Evolutionary conservation across 2,113 vertebrate species (phyloP).

Genomic region (Xenus cinereus): DNA sequence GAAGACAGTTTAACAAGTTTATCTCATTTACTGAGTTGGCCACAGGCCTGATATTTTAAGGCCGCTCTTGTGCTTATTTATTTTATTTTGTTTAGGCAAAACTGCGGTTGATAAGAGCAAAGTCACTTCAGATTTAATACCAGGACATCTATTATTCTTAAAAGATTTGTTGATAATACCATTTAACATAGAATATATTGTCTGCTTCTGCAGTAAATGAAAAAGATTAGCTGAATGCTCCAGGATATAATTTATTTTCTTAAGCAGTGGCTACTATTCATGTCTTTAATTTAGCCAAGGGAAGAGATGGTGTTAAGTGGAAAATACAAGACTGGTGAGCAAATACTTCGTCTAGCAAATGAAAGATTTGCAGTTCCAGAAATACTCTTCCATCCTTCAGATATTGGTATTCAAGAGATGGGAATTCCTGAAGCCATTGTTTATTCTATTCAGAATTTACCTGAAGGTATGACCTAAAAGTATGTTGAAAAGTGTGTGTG

Average conservation of each 20-base stretch:
- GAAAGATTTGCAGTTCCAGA: constrained; percentile 98
- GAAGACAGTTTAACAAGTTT: not conserved
- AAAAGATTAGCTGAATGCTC: not conserved
- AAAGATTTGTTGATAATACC: not conserved
- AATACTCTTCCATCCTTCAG: constrained; percentile 94
- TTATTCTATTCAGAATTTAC: constrained; percentile 89
- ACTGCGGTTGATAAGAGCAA: not conserved
- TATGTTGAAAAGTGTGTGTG: not conserved
- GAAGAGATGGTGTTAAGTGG: constrained; percentile 96
- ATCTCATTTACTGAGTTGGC: not conserved
- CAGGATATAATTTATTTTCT: not conserved
- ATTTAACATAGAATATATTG: not conserved
- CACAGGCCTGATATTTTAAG: not conserved
- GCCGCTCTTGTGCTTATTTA: not conserved
- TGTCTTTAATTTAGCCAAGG: constrained; percentile 80
- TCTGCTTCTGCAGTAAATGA: not conserved
- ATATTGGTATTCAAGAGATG: constrained; percentile 98
- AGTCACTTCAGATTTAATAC: not conserved
- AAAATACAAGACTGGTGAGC: constrained; percentile 96
- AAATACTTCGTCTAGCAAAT: constrained; percentile 91
- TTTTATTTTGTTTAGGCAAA: not conserved
- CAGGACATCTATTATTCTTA: not conserved
- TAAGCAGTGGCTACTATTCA: not conserved
- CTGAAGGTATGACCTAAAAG: constrained; percentile 81
- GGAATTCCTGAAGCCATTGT: constrained; percentile 96